Evolutionary conservation across 2,888 invertebrate genomes (phyloP), one percentile per base, ranked within the genome.

Genomic region (Argyresthia goedartella): DNA sequence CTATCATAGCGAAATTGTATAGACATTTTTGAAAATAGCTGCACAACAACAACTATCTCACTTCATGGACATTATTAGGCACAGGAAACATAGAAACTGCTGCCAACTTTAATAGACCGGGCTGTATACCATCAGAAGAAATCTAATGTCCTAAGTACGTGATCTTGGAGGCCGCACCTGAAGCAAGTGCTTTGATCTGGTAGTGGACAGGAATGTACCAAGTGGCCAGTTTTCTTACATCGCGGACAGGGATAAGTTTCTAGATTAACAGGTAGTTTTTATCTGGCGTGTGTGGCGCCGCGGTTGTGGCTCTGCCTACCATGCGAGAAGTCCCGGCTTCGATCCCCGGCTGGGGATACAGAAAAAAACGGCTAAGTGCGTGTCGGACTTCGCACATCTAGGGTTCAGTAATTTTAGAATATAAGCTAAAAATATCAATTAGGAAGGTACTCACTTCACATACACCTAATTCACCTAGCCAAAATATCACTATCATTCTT

Each of bases 1-100:
- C 57, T 25, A 57, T 56, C 1, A 11, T 10, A 2, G 61, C 55
- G 35, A 56, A 63, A 11, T 53, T 50, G 15, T 54, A 45, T 8
- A 62, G 42, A 52, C 61, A 62, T 35, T 54, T 51, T 36, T 58
- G 52, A 49, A 61, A 61, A 47, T 51, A 61, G n/a, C 49, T 51
- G 0, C 56, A 49, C 4, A 61, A 52, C 6, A 61, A 16, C n/a
- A 58, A 60, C 36, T 54, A 54, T 49, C 55, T 36, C 14, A 60
- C 50, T 16, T 55, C 49, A 35, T 55, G 52, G 0, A 58, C 50
- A 41, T 59, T 52, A 36, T 1, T 42, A 1, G 57, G 60, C 1
- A 8, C 50, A 8, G 54, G 52, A 42, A 60, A 59, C 35, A 54
- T 35, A 8, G 44, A 8, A 9, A 59, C 49, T 8, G 54, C 51